A percentile compares a stretch with the other conserved stretches of the same genome.
These are phyloP conservation scores for Sepiola atlantica DNA, from an alignment of 2,888 invertebrate genomes.

Conservation along the genomic window DNA sequence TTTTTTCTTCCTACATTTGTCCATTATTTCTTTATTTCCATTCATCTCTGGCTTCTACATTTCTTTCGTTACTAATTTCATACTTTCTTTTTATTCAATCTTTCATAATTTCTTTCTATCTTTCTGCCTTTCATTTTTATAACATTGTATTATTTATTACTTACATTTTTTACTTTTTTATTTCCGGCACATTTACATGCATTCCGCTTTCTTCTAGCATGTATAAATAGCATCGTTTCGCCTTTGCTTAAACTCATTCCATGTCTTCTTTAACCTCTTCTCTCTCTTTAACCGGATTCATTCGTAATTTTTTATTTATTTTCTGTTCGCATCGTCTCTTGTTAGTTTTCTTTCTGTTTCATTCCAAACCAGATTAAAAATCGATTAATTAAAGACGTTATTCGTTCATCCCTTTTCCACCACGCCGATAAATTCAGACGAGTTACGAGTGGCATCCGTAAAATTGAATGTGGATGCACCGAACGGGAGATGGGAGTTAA, in stretches of 20 bases:
- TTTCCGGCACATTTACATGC: too few species aligned
- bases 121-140: not conserved
- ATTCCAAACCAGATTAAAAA: not conserved
- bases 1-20: not conserved
- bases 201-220: too few species aligned
- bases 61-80: too few species aligned
- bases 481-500: not conserved
- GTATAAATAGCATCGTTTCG: not conserved
- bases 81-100: not conserved
- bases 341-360: not conserved
- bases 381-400: constrained; percentile 12
- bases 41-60: not conserved
- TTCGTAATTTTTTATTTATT: not conserved
- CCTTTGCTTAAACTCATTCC: not conserved
- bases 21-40: not conserved
- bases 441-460: not conserved
- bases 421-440: not conserved
- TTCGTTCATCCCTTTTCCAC: not conserved
- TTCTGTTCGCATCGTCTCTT: not conserved
- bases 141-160: too few species aligned
- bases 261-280: not conserved
- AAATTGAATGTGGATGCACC: not conserved
- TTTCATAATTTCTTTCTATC: not conserved
- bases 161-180: too few species aligned
- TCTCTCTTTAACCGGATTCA: not conserved